Evolutionary conservation across 2,113 vertebrate species (phyloP).

Genomic region (Tetrao urogallus): DNA sequence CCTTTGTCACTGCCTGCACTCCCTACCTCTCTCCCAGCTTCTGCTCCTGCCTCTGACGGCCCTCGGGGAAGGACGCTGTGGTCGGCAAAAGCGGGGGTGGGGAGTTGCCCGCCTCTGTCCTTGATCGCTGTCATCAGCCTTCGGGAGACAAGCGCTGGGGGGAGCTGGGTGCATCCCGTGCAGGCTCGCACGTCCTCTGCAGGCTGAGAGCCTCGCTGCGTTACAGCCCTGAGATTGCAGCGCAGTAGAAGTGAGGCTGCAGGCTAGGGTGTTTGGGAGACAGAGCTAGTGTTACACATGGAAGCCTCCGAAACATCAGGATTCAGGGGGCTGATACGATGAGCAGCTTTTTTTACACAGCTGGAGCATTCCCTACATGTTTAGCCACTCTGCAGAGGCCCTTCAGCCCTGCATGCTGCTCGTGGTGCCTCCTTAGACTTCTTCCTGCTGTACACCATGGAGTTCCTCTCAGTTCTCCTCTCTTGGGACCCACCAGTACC

Average conservation of each 20-base stretch:
- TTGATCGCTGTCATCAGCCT: not conserved
- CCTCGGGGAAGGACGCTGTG: not conserved
- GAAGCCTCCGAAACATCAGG: not conserved
- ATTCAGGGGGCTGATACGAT: not conserved
- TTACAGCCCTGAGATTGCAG: not conserved
- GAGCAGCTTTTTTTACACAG: not conserved
- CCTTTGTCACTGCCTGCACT: not conserved
- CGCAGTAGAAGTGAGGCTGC: not conserved
- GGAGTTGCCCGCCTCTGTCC: not conserved
- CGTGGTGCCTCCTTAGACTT: not conserved
- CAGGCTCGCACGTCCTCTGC: constrained; percentile 39
- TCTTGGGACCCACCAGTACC: not conserved
- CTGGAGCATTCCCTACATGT: not conserved
- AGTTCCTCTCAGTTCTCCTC: not conserved
- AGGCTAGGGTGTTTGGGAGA: not conserved
- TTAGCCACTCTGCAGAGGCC: not conserved
- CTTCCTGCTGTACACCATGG: rapidly evolving
- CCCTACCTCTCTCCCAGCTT: not conserved
- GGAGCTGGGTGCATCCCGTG: constrained; percentile 8
- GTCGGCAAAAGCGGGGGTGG: not conserved
- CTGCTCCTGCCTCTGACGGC: not conserved
- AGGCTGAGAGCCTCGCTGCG: not conserved
- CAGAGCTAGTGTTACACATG: not conserved
- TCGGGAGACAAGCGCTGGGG: not conserved
- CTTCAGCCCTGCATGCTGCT: not conserved